Base-by-base conservation (phyloP, 2,113 vertebrate species). In the Origma solitaria region DNA sequence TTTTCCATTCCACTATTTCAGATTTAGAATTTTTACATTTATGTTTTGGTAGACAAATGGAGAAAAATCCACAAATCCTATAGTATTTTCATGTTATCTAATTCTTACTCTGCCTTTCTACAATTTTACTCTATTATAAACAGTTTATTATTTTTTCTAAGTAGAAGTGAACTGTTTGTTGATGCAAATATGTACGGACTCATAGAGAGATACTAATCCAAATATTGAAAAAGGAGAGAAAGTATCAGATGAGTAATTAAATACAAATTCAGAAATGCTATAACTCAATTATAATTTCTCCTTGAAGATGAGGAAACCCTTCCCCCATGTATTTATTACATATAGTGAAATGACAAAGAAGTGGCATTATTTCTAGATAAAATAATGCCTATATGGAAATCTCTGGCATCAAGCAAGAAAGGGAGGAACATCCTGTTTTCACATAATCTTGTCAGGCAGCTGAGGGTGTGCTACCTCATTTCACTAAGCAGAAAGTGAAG, bases 11-110 rank as follows among this genome's bases (percentile, higher is more conserved):
- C 50, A 38, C 20, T 57, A 27, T 61, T 94, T 85, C 40, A 71
- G 15, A 82, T 76, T 40, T 53, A 64, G 6, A 90, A 72, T 80
- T 94, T 78, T 85, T 90, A 19, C 80, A 86, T 86, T 80, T 92
- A 54, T 91, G 42, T 37, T 33, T 94, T 86, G 10, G 28, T 64
- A 91, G 50, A 56, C 28, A 86, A 85, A 76, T 30, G 24, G 69
- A 81, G 64, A 75, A 47, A 95, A 97, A 95, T 94, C 69, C 77
- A 82, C 77, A 91, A 96, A 89, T 91, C 77, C 73, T 69, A 56
- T 6, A 68, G 61, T 65, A 91, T 82, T 90, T 90, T 95, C 58
- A 92, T 57, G 21, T 16, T 62, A 71, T 51, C 28, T 78, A 92
- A 73, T 81, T 88, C 60, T 84, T 91, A 75, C 27, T 92, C 75